Conservation (phyloP, 2,797 vertebrate genomes). For the Amblyopsis hoosieri region DNA sequence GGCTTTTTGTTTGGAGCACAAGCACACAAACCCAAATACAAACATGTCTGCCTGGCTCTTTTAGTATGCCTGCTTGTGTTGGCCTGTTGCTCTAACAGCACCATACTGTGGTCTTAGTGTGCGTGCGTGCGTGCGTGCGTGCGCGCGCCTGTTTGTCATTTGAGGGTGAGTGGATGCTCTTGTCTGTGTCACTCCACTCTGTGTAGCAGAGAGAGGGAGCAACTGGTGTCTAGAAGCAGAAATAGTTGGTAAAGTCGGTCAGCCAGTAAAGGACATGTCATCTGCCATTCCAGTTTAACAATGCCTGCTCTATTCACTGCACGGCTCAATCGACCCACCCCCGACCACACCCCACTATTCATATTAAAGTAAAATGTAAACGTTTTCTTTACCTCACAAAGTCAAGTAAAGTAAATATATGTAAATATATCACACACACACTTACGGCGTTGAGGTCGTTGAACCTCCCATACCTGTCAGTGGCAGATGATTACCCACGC, state of each 20-base stretch:
- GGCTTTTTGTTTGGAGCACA: constrained; percentile 55
- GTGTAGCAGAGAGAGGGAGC: not conserved
- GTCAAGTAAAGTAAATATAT: too few species aligned
- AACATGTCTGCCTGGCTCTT: constrained; percentile 27
- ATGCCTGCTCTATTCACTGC: not conserved
- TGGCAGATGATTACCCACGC: too few species aligned
- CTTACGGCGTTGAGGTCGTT: not conserved
- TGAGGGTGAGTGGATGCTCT: not conserved
- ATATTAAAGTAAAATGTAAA: too few species aligned
- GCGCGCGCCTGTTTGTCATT: not conserved
- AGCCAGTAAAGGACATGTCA: not conserved
- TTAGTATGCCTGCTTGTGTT: constrained; percentile 7
- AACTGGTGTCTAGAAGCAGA: not conserved
- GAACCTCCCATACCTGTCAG: too few species aligned
- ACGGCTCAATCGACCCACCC: not conserved
- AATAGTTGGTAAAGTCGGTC: not conserved
- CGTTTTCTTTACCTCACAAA: too few species aligned
- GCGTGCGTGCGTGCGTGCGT: not conserved
- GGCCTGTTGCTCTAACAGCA: too few species aligned
- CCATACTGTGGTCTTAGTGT: not conserved
- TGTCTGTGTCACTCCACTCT: too few species aligned
- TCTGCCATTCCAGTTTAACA: not conserved
- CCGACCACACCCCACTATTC: not conserved
- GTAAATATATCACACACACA: not conserved
- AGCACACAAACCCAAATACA: constrained; percentile 58